Base-by-base conservation (phyloP, 35 echinoderm and acorn worm species). In the Chiridota heheva region DNA sequence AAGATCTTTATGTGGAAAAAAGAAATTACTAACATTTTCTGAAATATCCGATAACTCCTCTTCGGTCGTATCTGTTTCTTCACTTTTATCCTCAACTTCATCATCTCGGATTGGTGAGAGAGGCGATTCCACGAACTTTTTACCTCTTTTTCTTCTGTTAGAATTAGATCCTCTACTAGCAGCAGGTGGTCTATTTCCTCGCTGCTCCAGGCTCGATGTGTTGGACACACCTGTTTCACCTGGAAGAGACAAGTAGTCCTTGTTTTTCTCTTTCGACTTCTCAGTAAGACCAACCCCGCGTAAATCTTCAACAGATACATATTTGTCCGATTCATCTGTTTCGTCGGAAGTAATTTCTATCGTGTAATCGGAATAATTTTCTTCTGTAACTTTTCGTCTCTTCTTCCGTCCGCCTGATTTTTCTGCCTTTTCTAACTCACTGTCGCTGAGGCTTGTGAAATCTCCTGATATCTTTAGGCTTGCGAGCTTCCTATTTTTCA, bases 101-200 rank as follows among this genome's bases (percentile, higher is more conserved):
- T 78, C 75, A 58, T 78, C 75, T 27, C 75, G 75, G n/a, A 78
- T 78, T 37, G 75, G 75, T 4, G 75, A 78, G 17, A 78, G 75
- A 17, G 75, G 75, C 27, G 75, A 78, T 58, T 78, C 75, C 36
- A 60, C 28, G 35, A 60, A 78, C 46, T 78, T 78, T 37, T 78
- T 58, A 8, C 75, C 75, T 35, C 62, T 78, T 37, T 78, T 78
- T 61, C 75, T 36, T 2, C 75, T 33, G 29, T 62, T 78, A 24
- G 75, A 78, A 2, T 58, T 58, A 2, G 75, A 78, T 8, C 75
- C 75, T 60, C 75, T 58, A 22, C 75, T 58, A 36, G 75, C 75
- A 78, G 75, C 75, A 4, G 75, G 75, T 7, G 75, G 75, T 40
- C 75, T 38, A 18, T 78, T 78, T 10, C 75, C 75, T 42, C 42